Evolutionary conservation across 2,113 vertebrate genomes (phyloP), one percentile per base, ranked within the genome.

Genomic region (Salvelinus fontinalis): DNA sequence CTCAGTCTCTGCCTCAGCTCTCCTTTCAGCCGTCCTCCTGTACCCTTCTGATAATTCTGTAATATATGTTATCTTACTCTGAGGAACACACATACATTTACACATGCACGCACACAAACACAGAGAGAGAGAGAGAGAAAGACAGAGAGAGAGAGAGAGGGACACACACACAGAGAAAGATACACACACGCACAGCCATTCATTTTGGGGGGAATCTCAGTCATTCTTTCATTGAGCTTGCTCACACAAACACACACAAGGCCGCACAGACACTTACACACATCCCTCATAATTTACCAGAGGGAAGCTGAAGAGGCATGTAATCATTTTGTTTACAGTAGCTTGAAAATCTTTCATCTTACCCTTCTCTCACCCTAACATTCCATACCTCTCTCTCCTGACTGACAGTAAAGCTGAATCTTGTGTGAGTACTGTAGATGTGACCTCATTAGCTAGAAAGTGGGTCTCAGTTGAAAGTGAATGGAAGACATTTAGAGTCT

Each of bases 401-500:
- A 34, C 6, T 34, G 34, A 34, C 34, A 34, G 5, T 34, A 34
- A 34, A 34, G 34, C 34, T 20, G 66, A 29, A 44, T 54, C 31
- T 49, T 65, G 65, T 65, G 69, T 12, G 71, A 34, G 48, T 66
- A 68, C 59, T 39, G 14, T 80, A 79, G 81, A 39, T 74, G 69
- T 65, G 76, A 77, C 70, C 74, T 73, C n/a, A 77, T 86, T 87
- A 75, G 73, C 26, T 1, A 26, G 73, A 31, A 74, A 79, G 69
- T 69, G 49, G 51, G 59, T 78, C 71, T 74, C 26, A 70, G 65
- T 82, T 75, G 20, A 74, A 70, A 16, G 73, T 64, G 18, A 75
- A 77, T 12, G 13, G 4, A 13, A 80, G n/a, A 78, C 54, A 69
- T 84, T 84, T 73, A 78, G 66, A 34, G 6, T 34, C 18, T 9